phyloP scores from a whole-genome alignment of 2,113 vertebrate species.

The Corythornis vintsioides region DNA sequence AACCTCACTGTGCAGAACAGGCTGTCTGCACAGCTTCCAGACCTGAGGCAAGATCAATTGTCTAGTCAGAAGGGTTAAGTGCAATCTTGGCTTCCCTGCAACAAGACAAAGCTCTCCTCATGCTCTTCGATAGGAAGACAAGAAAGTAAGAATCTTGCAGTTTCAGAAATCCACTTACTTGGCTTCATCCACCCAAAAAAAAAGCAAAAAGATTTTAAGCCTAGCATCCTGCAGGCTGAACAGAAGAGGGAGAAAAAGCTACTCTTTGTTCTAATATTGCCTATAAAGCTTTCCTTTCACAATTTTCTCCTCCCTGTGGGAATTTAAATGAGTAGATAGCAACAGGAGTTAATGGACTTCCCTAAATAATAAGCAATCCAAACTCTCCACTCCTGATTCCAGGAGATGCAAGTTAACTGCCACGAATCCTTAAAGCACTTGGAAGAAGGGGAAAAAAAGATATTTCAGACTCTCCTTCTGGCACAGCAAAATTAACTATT shows the following conservation, averaged over 20 bases:
- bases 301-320: neutral
- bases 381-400: neutral
- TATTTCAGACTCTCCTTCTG: neutral
- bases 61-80: accelerated
- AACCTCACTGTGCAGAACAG: neutral
- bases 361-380: neutral
- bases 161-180: neutral
- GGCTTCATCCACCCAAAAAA: neutral
- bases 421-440: neutral
- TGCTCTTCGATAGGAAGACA: neutral
- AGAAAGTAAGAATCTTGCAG: neutral
- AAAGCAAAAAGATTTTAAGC: neutral
- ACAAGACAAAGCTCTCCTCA: neutral
- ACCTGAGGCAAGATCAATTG: neutral
- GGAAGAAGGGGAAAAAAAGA: neutral
- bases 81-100: neutral
- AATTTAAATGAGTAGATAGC: neutral
- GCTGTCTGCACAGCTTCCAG: neutral
- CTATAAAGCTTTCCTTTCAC: neutral
- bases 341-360: neutral
- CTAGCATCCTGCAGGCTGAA: neutral
- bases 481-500: neutral
- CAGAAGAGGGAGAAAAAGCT: neutral
- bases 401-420: neutral
- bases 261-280: neutral